Conservation (phyloP, 2,888 invertebrate genomes). For the Latrodectus elegans region DNA sequence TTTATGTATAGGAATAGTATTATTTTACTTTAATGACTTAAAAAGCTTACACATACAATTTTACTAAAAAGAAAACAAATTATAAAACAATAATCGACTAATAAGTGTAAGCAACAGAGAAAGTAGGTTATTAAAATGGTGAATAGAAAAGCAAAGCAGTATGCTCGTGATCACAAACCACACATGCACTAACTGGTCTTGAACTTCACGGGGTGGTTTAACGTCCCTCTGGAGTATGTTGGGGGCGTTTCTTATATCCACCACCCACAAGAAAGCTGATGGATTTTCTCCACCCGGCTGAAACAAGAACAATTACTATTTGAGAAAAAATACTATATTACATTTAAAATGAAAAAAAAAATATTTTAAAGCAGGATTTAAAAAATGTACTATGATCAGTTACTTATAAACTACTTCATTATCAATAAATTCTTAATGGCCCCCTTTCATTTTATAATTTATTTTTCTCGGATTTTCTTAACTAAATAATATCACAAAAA, state of each 20-base stretch:
- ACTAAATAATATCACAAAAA: too few relatives aligned
- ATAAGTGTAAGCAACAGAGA: slow-evolving; percentile 4
- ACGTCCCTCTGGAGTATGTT: slow-evolving; percentile 58
- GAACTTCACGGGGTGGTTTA: slow-evolving; percentile 68
- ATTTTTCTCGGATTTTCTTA: too few relatives aligned
- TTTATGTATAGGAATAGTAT: too few relatives aligned
- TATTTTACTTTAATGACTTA: too few relatives aligned
- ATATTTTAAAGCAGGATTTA: too few relatives aligned
- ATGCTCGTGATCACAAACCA: slow-evolving; percentile 68
- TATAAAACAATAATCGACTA: slow-evolving; percentile 14
- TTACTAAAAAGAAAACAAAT: background rate
- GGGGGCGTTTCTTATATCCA: slow-evolving; percentile 50
- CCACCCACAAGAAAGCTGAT: slow-evolving; percentile 67
- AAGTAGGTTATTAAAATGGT: background rate
- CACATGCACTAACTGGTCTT: slow-evolving; percentile 69
- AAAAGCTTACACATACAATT: background rate
- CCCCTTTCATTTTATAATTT: too few relatives aligned
- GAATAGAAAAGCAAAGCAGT: slow-evolving; percentile 46
- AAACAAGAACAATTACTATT: background rate
- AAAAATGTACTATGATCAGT: too few relatives aligned
- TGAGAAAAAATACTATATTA: background rate
- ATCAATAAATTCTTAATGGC: too few relatives aligned
- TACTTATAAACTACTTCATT: too few relatives aligned
- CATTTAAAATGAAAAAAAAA: too few relatives aligned
- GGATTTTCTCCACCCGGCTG: slow-evolving; percentile 71